phyloP scores from a whole-genome alignment of 2,113 vertebrate species.

The Mus spicilegus region DNA sequence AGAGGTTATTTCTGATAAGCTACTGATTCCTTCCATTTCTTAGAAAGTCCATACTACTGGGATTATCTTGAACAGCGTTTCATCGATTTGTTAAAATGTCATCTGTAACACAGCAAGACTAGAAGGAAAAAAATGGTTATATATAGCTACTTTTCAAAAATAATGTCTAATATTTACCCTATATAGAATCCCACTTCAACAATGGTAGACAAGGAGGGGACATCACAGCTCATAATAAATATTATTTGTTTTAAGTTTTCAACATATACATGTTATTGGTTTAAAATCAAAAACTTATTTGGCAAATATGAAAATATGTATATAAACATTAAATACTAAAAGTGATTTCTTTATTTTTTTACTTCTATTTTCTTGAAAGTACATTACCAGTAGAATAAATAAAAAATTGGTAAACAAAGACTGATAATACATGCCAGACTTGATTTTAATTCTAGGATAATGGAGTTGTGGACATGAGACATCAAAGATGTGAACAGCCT shows the following conservation, averaged over 20 bases:
- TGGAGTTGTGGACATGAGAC: rapidly evolving
- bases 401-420: not conserved
- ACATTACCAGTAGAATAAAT: rapidly evolving
- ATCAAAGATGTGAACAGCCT: rapidly evolving
- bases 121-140: not conserved
- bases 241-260: not conserved
- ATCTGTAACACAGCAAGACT: conserved; percentile 42
- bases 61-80: conserved; percentile 46
- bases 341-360: not conserved
- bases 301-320: not conserved
- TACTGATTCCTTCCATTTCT: conserved; percentile 51
- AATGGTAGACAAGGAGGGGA: not conserved
- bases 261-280: not conserved
- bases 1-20: conserved; percentile 58
- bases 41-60: conserved; percentile 17
- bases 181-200: not conserved
- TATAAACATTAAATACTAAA: not conserved
- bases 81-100: conserved; percentile 61
- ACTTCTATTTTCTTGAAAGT: not conserved
- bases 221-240: not conserved
- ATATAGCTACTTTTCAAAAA: not conserved
- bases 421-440: rapidly evolving
- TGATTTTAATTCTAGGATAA: not conserved
- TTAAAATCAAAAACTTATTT: not conserved
- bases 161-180: not conserved